Conservation (phyloP, 2,113 vertebrate species). For the Anoura caudifer region DNA sequence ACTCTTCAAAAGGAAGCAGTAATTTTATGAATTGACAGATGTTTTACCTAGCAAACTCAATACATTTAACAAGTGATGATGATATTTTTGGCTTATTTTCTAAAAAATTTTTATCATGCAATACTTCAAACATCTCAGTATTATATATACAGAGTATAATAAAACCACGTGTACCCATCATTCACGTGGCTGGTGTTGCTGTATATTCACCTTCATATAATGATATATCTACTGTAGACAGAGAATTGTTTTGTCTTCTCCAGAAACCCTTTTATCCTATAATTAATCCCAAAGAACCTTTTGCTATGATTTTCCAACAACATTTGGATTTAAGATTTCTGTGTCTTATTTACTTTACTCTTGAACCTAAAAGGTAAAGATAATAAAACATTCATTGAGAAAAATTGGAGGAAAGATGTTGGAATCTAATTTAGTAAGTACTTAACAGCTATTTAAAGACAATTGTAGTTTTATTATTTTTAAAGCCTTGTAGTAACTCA, state of each 20-base stretch:
- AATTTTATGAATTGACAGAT: conserved; percentile 18
- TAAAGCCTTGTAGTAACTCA: conserved; percentile 18
- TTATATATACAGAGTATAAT: background rate
- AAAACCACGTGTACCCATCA: background rate
- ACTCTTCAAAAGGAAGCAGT: background rate
- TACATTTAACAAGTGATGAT: background rate
- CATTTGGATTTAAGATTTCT: conserved; percentile 25
- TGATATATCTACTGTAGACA: background rate
- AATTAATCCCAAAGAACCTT: background rate
- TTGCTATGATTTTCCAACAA: background rate
- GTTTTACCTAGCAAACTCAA: background rate
- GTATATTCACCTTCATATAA: background rate
- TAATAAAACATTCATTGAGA: conserved; percentile 34
- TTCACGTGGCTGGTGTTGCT: background rate
- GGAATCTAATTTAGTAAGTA: conserved; percentile 40
- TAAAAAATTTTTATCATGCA: background rate
- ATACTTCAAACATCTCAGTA: background rate
- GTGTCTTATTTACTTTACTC: background rate
- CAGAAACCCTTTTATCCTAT: background rate
- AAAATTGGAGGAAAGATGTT: conserved; percentile 31
- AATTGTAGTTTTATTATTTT: conserved; percentile 43
- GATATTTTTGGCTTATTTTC: background rate
- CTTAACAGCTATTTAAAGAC: conserved; percentile 36
- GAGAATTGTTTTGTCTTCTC: background rate
- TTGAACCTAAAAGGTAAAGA: background rate